Base-by-base conservation (phyloP, 23 tunicate species). In the Halocynthia aurantium region DNA sequence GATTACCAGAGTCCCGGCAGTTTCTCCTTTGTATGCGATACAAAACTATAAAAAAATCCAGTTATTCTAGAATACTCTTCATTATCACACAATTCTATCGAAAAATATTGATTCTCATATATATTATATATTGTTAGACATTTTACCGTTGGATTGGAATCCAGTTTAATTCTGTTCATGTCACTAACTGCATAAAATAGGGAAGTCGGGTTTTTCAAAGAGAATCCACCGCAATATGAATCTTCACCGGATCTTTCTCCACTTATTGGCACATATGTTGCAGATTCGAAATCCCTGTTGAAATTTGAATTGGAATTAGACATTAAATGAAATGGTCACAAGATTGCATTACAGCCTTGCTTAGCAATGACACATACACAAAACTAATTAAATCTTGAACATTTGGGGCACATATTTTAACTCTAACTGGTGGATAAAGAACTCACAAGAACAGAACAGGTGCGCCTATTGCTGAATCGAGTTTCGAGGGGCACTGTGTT, bases 401-500 rank as follows among this genome's bases (percentile, higher is more conserved):
- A 31, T 31, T 31, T 31, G 4, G 44, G 44, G 4, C 44, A 31
- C 2, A 31, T 31, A 31, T 31, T 31, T 31, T 31, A 31, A 31
- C 44, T 31, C 2, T 31, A 31, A 31, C 44, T 31, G 44, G 44
- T 31, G 4, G 44, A 31, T 31, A 31, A 31, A 31, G 44, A 15
- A 60, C 64, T 60, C 64, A 60, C 64, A 60, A 60, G 17, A 18
- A 60, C 64, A 60, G 64, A 40, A 40, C 21, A 40, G 72, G 18
- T 12, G 10, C 50, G 56, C 78, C 86, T 22, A 82, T 58, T 2
- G 67, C 63, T 0, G 10, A 13, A 72, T 75, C 81, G n/a, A 90
- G 57, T 55, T 72, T 44, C 7, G 10, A 17, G 50, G 97, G 97
- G 65, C 97, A 90, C 21, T 52, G 55, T 8, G 90, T 75, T 10